Base-by-base conservation (phyloP, 2,888 invertebrate species). In the Trimorus sp. region DNA sequence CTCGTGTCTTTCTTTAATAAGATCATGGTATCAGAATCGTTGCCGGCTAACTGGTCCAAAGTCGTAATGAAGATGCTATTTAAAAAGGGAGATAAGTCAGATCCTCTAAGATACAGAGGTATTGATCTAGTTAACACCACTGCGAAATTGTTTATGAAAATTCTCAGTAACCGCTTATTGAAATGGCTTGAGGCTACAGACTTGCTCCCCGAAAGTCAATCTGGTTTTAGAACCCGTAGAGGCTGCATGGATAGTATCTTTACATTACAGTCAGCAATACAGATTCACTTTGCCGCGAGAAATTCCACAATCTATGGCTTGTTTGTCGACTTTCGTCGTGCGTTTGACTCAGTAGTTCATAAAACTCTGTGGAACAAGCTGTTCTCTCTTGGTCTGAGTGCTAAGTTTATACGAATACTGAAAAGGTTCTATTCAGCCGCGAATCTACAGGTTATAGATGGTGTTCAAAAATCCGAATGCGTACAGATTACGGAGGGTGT, bases 301-400 rank as follows among this genome's bases (percentile, higher is more conserved):
- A 15, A 6, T 7, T 3, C 51, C 5, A 7, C 51, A 2, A n/a
- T n/a, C n/a, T 51, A 15, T 9, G 51, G 51, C 14, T 15, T 48
- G 15, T 15, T 62, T 69, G 49, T 56, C 58, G 59, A 60, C 78
- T 58, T 68, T 62, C 53, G 12, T 2, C 51, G 51, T 14, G 51
- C 51, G 4, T 51, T 51, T 14, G 51, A 51, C 14, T 51, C 51
- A 3, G 51, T 51, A 7, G 3, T 5, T 15, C 51, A 51, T 14
- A 6, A 12, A 7, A 15, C 3, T 7, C 15, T 51, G 3, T 51
- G 51, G 51, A 2, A 7, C 7, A 51, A 51, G 9, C 16, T 51
- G 14, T 51, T 51, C 8, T 7, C 5, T 8, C 5, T 38, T 6
- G 51, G 51, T 15, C 2, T 51, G 14, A 51, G 51, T 15, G 51